Evolutionary conservation across 35 echinoderm and acorn worm species (phyloP).

Genomic region (Apostichopus californicus): DNA sequence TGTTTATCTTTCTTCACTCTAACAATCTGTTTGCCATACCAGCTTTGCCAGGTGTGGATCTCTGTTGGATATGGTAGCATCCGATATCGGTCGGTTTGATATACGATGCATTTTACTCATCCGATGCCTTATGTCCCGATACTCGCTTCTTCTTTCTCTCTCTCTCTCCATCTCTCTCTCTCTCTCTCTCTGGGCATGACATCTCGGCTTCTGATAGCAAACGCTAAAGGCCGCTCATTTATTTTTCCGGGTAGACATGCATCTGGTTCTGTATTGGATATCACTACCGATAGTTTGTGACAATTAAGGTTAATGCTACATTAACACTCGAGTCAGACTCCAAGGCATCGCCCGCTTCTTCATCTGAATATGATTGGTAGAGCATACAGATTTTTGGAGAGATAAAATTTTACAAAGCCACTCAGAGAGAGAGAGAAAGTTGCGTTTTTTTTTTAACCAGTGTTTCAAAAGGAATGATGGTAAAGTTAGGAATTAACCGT

Average conservation of each 20-base stretch:
- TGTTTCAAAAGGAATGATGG: not conserved
- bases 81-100: not conserved
- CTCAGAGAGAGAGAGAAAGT: not conserved
- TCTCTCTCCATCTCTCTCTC: not conserved
- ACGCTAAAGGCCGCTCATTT: not conserved
- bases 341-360: not conserved
- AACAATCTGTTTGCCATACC: not conserved
- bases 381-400: not conserved
- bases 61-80: not conserved
- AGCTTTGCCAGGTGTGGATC: not conserved
- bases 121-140: not conserved
- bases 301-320: constrained; percentile 43
- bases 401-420: not conserved
- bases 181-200: not conserved
- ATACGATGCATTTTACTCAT: not conserved
- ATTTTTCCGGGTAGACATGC: not conserved
- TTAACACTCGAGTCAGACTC: constrained; percentile 10
- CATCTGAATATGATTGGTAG: constrained; percentile 12
- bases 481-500: not conserved
- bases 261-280: not conserved
- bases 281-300: constrained; percentile 18
- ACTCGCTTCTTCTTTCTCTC: not conserved
- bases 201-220: not conserved
- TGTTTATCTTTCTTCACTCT: no score
- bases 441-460: not conserved